Evolutionary conservation across 2,797 vertebrate species (phyloP).

Genomic region (Vespertilio murinus): DNA sequence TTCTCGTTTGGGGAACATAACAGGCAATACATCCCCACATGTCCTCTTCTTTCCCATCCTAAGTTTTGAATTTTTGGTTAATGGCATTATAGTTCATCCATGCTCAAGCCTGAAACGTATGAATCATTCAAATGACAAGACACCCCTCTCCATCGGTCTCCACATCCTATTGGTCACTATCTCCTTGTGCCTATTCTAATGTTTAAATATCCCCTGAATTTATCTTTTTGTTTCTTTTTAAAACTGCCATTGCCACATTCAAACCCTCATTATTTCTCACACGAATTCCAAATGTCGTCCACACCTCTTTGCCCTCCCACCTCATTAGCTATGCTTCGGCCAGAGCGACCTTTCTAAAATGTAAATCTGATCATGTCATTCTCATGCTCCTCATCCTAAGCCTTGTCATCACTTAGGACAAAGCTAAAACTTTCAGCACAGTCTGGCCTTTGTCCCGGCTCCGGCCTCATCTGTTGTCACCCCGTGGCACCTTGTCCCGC

Average conservation of each 20-base stretch:
- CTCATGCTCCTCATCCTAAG: background rate
- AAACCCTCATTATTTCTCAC: background rate
- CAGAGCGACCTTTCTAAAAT: background rate
- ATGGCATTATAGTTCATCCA: background rate
- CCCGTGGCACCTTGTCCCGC: background rate
- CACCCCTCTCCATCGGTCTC: background rate
- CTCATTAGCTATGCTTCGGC: background rate
- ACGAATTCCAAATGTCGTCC: background rate
- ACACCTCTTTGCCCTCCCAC: background rate
- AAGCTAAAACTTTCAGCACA: background rate
- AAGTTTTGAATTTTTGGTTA: background rate
- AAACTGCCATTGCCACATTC: background rate
- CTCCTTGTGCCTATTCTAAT: background rate
- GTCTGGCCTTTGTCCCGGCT: background rate
- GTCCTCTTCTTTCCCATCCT: background rate
- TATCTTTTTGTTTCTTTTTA: background rate
- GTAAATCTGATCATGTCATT: background rate
- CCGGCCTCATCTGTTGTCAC: background rate
- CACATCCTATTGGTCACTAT: background rate
- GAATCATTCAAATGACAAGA: background rate
- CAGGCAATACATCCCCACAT: background rate
- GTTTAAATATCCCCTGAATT: background rate
- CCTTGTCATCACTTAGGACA: background rate
- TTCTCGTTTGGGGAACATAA: background rate
- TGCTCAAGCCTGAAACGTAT: background rate